Conservation (phyloP, 1,140 invertebrate species). For the Cherax quadricarinatus region DNA sequence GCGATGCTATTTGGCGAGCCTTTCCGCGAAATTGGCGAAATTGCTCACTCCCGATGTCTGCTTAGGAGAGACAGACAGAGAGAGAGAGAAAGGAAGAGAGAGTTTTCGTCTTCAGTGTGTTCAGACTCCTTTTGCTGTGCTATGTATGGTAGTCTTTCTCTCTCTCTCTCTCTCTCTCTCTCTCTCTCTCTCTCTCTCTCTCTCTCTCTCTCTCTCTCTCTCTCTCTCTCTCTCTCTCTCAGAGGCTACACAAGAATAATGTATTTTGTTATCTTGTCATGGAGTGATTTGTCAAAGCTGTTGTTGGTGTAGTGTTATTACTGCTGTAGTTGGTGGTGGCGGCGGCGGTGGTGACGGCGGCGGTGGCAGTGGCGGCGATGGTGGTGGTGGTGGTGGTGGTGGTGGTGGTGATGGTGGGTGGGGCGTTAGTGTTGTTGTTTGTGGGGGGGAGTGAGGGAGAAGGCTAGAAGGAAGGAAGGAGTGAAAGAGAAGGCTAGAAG, state of each 20-base stretch:
- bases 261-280: too few species aligned
- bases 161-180: too few species aligned
- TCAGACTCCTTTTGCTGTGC: neutral
- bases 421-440: neutral
- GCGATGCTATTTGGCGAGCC: slow-evolving; percentile 62
- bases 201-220: too few species aligned
- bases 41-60: slow-evolving; percentile 57
- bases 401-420: neutral
- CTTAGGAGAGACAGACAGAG: neutral
- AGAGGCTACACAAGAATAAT: too few species aligned
- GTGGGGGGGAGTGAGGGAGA: neutral
- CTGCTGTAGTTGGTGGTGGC: too few species aligned
- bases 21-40: slow-evolving; percentile 58
- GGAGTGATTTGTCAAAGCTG: too few species aligned
- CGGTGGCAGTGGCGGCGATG: neutral
- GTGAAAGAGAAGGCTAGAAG: neutral
- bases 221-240: too few species aligned
- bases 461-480: neutral
- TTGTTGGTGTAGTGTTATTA: too few species aligned
- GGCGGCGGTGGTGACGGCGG: neutral
- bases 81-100: neutral
- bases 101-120: neutral
- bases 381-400: neutral
- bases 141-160: neutral
- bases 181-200: too few species aligned